Percentiles rank a stretch among this genome's conserved stretches.
Conservation (phyloP, 2,888 invertebrate species). For the Teleiodes luculella region DNA sequence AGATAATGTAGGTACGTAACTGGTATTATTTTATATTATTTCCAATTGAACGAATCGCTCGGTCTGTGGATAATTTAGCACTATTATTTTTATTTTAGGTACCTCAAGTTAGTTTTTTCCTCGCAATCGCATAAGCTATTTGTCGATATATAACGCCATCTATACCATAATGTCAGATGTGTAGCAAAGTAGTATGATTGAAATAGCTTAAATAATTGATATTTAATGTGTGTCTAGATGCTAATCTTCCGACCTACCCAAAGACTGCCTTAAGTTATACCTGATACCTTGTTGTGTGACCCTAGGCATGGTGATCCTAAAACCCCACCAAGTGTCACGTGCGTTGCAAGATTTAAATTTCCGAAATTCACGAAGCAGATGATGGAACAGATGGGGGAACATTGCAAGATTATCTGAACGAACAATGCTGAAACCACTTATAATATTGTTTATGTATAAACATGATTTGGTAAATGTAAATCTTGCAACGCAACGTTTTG, state of each 20-base stretch:
- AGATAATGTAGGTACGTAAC: too few species aligned
- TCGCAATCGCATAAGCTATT: too few species aligned
- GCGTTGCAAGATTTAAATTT: constrained; percentile 50
- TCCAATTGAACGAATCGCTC: too few species aligned
- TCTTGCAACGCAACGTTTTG: not conserved
- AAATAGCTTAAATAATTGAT: not conserved
- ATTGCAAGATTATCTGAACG: too few species aligned
- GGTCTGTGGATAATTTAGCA: too few species aligned
- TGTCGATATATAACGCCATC: not conserved
- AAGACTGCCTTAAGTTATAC: constrained; percentile 77
- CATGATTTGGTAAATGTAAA: too few species aligned
- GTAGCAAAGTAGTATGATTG: not conserved
- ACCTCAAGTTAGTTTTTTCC: too few species aligned
- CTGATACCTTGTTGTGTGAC: constrained; percentile 64
- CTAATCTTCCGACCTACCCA: constrained; percentile 79
- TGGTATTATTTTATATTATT: too few species aligned
- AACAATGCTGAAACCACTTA: too few species aligned
- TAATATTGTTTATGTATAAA: too few species aligned
- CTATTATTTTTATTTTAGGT: too few species aligned
- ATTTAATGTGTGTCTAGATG: constrained; percentile 49
- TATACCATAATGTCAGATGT: not conserved
- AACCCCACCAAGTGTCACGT: constrained; percentile 49
- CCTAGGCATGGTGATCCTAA: constrained; percentile 56
- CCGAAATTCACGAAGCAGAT: not conserved
- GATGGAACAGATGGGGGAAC: too few species aligned